These are phyloP conservation scores for Lindbergichthys nudifrons DNA, from an alignment of 2,797 vertebrate species.

Conservation along the genomic window DNA sequence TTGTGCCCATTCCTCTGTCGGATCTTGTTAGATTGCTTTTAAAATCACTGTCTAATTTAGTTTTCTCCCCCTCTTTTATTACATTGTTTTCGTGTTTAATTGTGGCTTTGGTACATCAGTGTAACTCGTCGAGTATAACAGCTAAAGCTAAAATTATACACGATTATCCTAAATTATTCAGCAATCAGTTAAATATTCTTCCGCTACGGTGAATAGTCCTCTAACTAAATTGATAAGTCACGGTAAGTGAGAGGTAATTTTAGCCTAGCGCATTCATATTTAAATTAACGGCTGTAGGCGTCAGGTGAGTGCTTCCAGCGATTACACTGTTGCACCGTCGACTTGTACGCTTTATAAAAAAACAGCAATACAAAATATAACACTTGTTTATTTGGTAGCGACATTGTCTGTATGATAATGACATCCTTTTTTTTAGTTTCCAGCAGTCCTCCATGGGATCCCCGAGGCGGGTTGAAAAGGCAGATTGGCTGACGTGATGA, in stretches of 20 bases:
- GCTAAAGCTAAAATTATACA: slow-evolving; percentile 23
- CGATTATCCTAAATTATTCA: slow-evolving; percentile 49
- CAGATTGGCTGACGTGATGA: slow-evolving; percentile 76
- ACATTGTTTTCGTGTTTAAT: neutral
- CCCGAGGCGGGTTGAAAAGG: slow-evolving; percentile 69
- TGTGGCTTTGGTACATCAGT: slow-evolving; percentile 6
- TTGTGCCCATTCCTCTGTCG: neutral
- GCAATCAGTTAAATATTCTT: slow-evolving; percentile 60
- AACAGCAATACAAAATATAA: neutral
- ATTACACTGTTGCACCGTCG: neutral
- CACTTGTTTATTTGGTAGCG: neutral
- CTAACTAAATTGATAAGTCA: slow-evolving; percentile 15
- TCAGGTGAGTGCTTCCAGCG: slow-evolving; percentile 32
- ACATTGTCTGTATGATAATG: neutral
- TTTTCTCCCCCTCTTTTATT: neutral
- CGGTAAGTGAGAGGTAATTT: slow-evolving; percentile 52
- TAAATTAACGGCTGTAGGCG: slow-evolving; percentile 41
- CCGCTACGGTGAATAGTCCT: slow-evolving; percentile 49
- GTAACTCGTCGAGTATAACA: neutral
- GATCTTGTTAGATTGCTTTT: neutral
- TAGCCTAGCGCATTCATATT: slow-evolving; percentile 63
- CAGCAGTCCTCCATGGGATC: slow-evolving; percentile 77
- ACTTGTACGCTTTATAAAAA: neutral
- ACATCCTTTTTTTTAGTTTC: slow-evolving; percentile 9
- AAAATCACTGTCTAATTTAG: neutral